Conservation (phyloP, 2,797 vertebrate genomes). For the Hybognathus amarus region DNA sequence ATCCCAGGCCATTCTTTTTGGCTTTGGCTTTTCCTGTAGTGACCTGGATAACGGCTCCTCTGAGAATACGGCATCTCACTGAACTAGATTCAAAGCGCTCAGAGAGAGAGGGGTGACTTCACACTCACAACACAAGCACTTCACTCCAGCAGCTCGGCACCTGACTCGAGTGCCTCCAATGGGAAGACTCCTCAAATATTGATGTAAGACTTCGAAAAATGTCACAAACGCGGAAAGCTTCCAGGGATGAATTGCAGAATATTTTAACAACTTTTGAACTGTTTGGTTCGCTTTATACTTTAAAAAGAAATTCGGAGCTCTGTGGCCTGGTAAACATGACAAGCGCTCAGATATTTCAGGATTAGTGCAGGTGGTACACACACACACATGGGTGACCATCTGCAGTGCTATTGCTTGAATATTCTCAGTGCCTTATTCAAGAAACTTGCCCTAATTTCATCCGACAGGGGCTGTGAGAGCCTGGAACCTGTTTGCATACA, state of each 20-base stretch:
- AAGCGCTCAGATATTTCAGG: background rate
- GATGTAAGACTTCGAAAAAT: conserved; percentile 1
- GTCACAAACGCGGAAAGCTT: background rate
- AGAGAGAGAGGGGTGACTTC: conserved; percentile 58
- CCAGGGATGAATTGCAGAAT: background rate
- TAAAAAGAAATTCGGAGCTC: background rate
- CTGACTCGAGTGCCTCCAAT: conserved; percentile 2
- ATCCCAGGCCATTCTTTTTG: conserved; percentile 37
- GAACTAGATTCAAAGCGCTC: conserved; percentile 73
- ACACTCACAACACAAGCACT: conserved; percentile 37
- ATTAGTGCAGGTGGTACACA: conserved; percentile 26
- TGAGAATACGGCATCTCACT: conserved; percentile 70
- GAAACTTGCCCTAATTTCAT: conserved; percentile 79
- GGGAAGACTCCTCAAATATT: conserved; percentile 8
- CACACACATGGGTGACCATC: conserved; percentile 61
- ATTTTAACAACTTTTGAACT: background rate
- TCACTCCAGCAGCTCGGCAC: conserved; percentile 18
- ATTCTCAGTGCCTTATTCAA: conserved; percentile 67
- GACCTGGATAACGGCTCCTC: conserved; percentile 75
- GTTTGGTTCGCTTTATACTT: background rate
- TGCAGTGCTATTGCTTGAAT: conserved; percentile 66
- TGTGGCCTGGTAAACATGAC: background rate
- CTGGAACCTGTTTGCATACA: conserved; percentile 21
- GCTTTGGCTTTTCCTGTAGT: conserved; percentile 63
- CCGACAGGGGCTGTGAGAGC: conserved; percentile 77